Conservation (phyloP, 2,113 vertebrate species). For the Coregonus clupeaformis region DNA sequence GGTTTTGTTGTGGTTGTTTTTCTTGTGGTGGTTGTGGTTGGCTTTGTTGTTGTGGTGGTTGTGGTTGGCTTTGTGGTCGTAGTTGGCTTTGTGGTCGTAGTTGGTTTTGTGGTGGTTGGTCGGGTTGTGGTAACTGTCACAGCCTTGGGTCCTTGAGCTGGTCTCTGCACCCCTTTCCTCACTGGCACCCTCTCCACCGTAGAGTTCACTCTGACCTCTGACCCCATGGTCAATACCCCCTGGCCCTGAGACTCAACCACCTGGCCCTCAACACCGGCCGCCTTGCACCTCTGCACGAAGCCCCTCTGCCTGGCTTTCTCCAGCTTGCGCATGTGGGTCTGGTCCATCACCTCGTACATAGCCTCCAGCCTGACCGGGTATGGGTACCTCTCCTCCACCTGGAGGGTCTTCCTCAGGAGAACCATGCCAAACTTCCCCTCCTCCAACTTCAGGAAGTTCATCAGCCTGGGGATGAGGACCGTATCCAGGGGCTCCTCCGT, state of each 20-base stretch:
- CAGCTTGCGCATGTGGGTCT: slow-evolving; percentile 79
- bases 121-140: slow-evolving; percentile 1
- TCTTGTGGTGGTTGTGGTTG: slow-evolving; percentile 26
- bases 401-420: slow-evolving; percentile 83
- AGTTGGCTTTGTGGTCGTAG: too few relatives aligned
- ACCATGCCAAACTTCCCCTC: slow-evolving; percentile 88
- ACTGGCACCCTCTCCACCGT: slow-evolving; percentile 27
- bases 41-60: slow-evolving; percentile 42
- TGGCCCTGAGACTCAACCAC: slow-evolving; percentile 60
- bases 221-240: slow-evolving; percentile 44
- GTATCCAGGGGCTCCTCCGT: slow-evolving; percentile 80
- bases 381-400: slow-evolving; percentile 84
- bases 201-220: slow-evolving; percentile 23
- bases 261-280: slow-evolving; percentile 82
- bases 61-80: too few relatives aligned
- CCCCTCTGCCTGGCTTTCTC: slow-evolving; percentile 86
- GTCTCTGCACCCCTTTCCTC: slow-evolving; percentile 49
- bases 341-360: slow-evolving; percentile 85
- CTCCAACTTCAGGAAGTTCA: slow-evolving; percentile 85
- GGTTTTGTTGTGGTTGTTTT: too few relatives aligned
- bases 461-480: slow-evolving; percentile 77
- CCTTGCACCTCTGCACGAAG: slow-evolving; percentile 84
- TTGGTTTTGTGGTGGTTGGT: too few relatives aligned
- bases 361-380: slow-evolving; percentile 86
- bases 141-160: background rate